phyloP scores from a whole-genome alignment of 2,888 invertebrate species.

The Boloria euphrosyne region DNA sequence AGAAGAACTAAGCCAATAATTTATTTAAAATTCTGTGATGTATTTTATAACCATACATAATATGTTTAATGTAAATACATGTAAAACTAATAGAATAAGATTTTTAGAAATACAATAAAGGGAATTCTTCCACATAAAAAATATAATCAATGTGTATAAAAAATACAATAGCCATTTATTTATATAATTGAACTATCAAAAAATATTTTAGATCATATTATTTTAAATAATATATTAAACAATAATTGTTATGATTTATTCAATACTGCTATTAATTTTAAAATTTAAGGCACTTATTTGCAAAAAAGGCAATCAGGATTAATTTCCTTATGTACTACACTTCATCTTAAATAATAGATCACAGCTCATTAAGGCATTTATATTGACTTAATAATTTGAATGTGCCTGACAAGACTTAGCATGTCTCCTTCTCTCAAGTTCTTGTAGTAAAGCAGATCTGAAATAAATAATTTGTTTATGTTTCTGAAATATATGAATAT shows the following conservation, averaged over 20 bases:
- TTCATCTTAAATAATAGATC: slow-evolving; percentile 52
- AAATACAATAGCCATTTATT: slow-evolving; percentile 2
- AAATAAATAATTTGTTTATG: slow-evolving; percentile 51
- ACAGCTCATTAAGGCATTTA: slow-evolving; percentile 71
- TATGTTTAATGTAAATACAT: slow-evolving; percentile 6
- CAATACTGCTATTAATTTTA: neutral
- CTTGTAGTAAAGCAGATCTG: slow-evolving; percentile 89
- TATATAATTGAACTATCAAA: neutral
- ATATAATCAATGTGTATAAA: too few relatives aligned
- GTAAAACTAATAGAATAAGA: neutral
- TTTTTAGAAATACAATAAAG: neutral
- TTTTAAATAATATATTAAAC: slow-evolving; percentile 16
- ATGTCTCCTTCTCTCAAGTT: slow-evolving; percentile 85
- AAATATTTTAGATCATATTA: slow-evolving; percentile 1
- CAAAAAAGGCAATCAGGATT: slow-evolving; percentile 35
- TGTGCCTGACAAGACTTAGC: slow-evolving; percentile 69
- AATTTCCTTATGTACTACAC: slow-evolving; percentile 35
- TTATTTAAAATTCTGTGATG: slow-evolving; percentile 26
- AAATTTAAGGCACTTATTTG: slow-evolving; percentile 24
- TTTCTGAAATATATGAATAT: neutral
- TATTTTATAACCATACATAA: slow-evolving; percentile 8
- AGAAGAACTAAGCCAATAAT: slow-evolving; percentile 37
- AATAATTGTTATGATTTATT: slow-evolving; percentile 18
- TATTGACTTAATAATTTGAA: slow-evolving; percentile 64
- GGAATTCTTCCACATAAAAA: too few relatives aligned